phyloP scores from a whole-genome alignment of 2,888 invertebrate species.

The Agonum fuliginosum region DNA sequence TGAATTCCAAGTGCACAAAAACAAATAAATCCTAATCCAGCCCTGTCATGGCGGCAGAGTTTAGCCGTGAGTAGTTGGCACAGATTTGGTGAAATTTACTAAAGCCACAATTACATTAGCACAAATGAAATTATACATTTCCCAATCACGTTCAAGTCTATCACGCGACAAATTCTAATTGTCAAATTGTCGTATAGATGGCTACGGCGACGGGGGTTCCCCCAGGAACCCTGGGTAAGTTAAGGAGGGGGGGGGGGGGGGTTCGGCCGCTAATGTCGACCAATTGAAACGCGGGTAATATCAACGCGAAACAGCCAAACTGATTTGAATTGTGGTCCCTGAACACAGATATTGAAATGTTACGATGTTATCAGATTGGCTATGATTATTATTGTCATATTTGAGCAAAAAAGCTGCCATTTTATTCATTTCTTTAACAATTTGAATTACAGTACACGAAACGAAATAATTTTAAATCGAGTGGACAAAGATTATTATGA shows the following conservation, averaged over 20 bases:
- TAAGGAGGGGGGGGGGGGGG: neutral
- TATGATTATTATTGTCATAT: too few species aligned
- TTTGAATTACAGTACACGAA: too few species aligned
- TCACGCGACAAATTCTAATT: slow-evolving; percentile 46
- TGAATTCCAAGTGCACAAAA: neutral
- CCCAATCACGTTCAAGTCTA: slow-evolving; percentile 51
- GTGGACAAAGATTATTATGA: too few species aligned
- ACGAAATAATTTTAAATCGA: too few species aligned
- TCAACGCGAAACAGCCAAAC: neutral
- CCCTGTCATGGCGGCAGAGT: neutral
- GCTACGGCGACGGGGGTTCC: slow-evolving; percentile 7
- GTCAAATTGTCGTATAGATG: slow-evolving; percentile 53
- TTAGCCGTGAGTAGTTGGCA: slow-evolving; percentile 17
- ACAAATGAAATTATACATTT: slow-evolving; percentile 50
- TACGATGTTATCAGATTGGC: too few species aligned
- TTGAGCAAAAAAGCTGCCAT: too few species aligned
- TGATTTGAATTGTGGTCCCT: neutral
- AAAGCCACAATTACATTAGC: slow-evolving; percentile 48
- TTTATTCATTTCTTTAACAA: too few species aligned
- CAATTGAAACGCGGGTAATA: slow-evolving; percentile 5
- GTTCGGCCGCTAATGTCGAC: slow-evolving; percentile 9
- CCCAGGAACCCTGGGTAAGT: too few species aligned
- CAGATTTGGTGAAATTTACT: slow-evolving; percentile 38
- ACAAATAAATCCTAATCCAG: slow-evolving; percentile 14
- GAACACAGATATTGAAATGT: neutral